phyloP scores from a whole-genome alignment of 2,797 vertebrate genomes.

The Notolepis coatsorum region DNA sequence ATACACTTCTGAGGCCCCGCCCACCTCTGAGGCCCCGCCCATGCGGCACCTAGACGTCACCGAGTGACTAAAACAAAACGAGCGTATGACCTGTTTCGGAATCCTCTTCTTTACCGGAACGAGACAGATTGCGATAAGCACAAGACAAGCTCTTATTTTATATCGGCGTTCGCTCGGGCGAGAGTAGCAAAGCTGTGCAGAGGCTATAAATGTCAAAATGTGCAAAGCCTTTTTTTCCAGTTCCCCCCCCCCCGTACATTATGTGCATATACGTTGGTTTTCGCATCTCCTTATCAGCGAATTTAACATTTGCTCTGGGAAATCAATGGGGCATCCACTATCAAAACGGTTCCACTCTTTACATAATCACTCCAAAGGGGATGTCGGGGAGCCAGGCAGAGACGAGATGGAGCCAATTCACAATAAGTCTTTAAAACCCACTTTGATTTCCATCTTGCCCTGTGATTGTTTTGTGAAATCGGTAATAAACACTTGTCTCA shows the following conservation, averaged over 20 bases:
- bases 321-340: not conserved
- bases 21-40: not conserved
- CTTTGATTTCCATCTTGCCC: constrained; percentile 12
- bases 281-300: not conserved
- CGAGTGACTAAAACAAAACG: constrained; percentile 1
- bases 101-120: not conserved
- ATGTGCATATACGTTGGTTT: constrained; percentile 10
- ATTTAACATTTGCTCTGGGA: constrained; percentile 5
- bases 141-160: not conserved
- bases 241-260: not conserved
- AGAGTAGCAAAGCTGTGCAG: constrained; percentile 17
- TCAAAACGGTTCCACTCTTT: not conserved
- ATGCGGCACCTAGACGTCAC: not conserved
- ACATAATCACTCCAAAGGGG: constrained; percentile 2
- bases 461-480: not conserved
- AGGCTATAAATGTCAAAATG: constrained; percentile 17
- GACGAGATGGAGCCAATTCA: constrained; percentile 3
- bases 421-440: constrained; percentile 7
- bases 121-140: constrained; percentile 8
- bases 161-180: constrained; percentile 3
- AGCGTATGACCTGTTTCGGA: not conserved
- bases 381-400: not conserved
- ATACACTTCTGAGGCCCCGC: not conserved
- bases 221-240: constrained; percentile 6
- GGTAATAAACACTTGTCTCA: not conserved